Base-by-base conservation (phyloP, 2,113 vertebrate species). In the Alaudala cheleensis region DNA sequence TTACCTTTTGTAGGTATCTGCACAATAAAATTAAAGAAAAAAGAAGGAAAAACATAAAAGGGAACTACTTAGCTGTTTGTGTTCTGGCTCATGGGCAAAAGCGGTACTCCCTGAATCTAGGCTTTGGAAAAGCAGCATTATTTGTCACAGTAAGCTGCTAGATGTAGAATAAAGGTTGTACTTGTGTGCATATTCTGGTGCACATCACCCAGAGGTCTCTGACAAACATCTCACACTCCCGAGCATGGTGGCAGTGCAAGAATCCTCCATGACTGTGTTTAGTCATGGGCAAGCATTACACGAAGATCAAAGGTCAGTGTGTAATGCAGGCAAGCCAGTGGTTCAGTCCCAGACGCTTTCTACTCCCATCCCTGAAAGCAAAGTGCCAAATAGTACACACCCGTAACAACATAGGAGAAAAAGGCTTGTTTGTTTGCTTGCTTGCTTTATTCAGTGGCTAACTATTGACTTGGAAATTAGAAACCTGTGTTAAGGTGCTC, bases 121-220 rank as follows among this genome's bases (percentile, higher is more conserved):
- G 40, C 33, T 50, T 40, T 0, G 51, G n/a, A 31, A 50, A 50
- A 72, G 44, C 21, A 23, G 6, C 0, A 0, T 26, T 9, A 40
- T 66, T 78, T 70, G 5, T 50, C 54, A 37, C 34, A 54, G 18
- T 16, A 45, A 22, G 4, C 34, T 81, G 12, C 56, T 13, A 11
- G 34, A 31, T 42, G 15, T 91, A 22, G 66, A 78, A 57, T 66
- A 9, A 40, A 5, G 7, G 19, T 7, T 71, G 12, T 34, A 10
- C 19, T 69, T 1, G 5, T 9, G 4, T 10, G 3, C 7, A 1
- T 44, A 11, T 53, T 69, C n/a, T 83, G 40, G 8, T 69, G 31
- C 20, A 16, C 9, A 3, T 57, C 29, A 39, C 40, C 33, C 47
- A 61, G n/a, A 53, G 13, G n/a, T 44, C 54, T 88, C 56, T 1